phyloP scores from a whole-genome alignment of 2,888 invertebrate species.

The Xestia sexstrigata region DNA sequence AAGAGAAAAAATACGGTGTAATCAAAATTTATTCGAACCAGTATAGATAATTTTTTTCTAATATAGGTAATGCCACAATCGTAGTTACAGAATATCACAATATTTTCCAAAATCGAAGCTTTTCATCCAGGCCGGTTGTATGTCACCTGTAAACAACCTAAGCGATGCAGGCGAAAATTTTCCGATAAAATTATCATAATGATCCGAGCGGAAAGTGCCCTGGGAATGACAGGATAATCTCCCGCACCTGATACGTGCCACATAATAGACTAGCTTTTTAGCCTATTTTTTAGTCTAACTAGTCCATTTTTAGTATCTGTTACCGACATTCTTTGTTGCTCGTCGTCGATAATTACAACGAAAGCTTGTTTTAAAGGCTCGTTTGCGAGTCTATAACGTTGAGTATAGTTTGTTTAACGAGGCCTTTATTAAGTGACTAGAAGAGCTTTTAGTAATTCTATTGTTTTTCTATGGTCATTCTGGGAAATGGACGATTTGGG shows the following conservation, averaged over 20 bases:
- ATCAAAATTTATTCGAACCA: too few relatives aligned
- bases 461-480: background rate
- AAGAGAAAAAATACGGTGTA: too few relatives aligned
- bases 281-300: constrained; percentile 17
- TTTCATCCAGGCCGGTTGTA: constrained; percentile 47
- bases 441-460: background rate
- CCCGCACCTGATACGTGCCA: constrained; percentile 46
- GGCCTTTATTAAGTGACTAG: background rate
- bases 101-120: background rate
- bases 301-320: constrained; percentile 31
- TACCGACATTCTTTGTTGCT: constrained; percentile 27
- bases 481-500: too few relatives aligned
- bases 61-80: too few relatives aligned
- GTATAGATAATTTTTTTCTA: too few relatives aligned
- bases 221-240: constrained; percentile 79
- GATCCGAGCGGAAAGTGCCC: constrained; percentile 75
- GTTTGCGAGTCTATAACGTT: background rate
- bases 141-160: constrained; percentile 69
- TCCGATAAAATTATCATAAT: constrained; percentile 88
- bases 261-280: constrained; percentile 37
- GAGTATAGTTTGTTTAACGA: background rate
- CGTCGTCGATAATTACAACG: constrained; percentile 19
- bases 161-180: constrained; percentile 82
- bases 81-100: background rate
- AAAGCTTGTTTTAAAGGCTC: background rate